Conservation (phyloP, 2,797 vertebrate genomes). For the Esox masquinongy region DNA sequence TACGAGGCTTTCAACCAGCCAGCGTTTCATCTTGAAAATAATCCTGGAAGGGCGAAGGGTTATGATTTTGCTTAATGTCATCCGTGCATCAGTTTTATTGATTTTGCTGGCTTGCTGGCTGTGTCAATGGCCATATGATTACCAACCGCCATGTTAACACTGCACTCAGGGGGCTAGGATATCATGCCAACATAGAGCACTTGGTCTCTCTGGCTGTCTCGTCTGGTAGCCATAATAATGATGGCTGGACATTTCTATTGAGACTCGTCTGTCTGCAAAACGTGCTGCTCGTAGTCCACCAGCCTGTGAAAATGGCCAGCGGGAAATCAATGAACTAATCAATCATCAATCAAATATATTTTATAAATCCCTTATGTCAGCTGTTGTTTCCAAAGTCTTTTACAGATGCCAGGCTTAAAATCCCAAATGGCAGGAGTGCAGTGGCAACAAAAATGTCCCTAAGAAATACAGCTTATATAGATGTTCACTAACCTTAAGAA, state of each 20-base stretch:
- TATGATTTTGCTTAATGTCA: conserved; percentile 36
- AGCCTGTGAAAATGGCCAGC: neutral
- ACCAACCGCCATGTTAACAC: conserved; percentile 44
- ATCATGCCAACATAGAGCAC: conserved; percentile 23
- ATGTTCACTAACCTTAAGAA: too few species aligned
- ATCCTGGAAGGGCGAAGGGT: conserved; percentile 31
- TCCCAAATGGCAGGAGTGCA: too few species aligned
- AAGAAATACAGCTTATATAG: too few species aligned
- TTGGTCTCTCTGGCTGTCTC: neutral
- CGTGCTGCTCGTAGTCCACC: conserved; percentile 30
- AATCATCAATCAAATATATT: too few species aligned
- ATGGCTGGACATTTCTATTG: conserved; percentile 22
- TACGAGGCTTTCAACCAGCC: conserved; percentile 14
- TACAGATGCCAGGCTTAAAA: too few species aligned
- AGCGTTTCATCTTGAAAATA: conserved; percentile 22
- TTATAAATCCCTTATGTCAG: too few species aligned
- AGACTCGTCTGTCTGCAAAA: conserved; percentile 24
- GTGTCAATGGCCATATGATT: conserved; percentile 50
- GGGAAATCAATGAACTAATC: neutral
- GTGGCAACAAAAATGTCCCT: too few species aligned
- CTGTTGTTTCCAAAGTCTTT: too few species aligned
- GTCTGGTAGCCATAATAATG: conserved; percentile 29
- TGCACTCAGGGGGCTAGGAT: conserved; percentile 23
- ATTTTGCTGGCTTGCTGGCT: conserved; percentile 39
- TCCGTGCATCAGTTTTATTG: conserved; percentile 45